Percentiles rank a stretch among this genome's conserved stretches.
Conservation (phyloP, 2,797 vertebrate species). For the Sebastes taczanowskii region DNA sequence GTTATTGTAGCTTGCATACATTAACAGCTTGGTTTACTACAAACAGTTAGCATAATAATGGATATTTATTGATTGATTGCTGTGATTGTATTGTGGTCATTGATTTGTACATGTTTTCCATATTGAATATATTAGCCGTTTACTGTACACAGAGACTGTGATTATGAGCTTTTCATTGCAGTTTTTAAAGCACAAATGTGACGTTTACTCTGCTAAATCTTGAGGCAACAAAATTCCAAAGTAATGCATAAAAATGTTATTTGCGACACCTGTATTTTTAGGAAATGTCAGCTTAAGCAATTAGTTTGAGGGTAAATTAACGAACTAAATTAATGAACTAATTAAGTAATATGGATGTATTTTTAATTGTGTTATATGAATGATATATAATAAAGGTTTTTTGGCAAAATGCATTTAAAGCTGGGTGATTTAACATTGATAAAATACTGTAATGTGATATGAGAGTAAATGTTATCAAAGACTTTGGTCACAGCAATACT, state of each 20-base stretch:
- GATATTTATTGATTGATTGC: neutral
- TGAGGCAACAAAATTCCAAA: neutral
- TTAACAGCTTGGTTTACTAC: neutral
- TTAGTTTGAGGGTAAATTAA: neutral
- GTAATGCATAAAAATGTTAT: neutral
- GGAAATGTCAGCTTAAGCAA: neutral
- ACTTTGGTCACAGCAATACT: too few species aligned
- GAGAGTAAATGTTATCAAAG: rapidly evolving
- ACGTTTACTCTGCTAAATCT: too few species aligned
- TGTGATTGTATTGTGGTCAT: neutral
- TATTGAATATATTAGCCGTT: too few species aligned
- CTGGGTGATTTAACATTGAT: neutral
- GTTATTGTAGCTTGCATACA: neutral
- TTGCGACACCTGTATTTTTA: neutral
- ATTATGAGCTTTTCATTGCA: too few species aligned
- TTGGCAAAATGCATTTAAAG: neutral
- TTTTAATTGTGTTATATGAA: neutral
- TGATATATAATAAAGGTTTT: rapidly evolving
- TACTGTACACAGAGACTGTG: too few species aligned
- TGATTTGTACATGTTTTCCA: too few species aligned
- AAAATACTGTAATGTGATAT: too few species aligned
- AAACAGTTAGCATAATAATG: neutral
- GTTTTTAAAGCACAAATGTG: too few species aligned
- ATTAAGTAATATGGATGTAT: neutral
- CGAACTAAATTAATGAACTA: too few species aligned